Evolutionary conservation across 1,140 invertebrate genomes (phyloP).

Genomic region (Leptopilina boulardi): DNA sequence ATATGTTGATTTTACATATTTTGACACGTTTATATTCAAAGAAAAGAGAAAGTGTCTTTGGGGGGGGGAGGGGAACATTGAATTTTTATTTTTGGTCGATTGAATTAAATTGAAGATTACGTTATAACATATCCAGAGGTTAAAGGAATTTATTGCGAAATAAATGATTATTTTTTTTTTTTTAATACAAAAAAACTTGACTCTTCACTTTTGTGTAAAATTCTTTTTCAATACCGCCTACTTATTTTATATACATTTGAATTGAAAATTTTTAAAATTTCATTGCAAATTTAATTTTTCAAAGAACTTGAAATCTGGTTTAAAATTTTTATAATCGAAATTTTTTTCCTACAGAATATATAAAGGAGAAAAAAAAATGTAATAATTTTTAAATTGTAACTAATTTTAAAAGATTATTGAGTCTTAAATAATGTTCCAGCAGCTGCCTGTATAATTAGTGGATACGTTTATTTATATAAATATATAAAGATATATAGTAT

Average conservation of each 20-base stretch:
- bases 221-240: not conserved
- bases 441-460: conserved; percentile 2
- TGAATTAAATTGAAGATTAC: conserved; percentile 21
- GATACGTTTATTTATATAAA: not conserved
- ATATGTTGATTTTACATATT: conserved; percentile 6
- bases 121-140: not conserved
- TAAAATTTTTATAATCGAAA: too few species aligned
- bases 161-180: not conserved
- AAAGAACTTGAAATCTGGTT: too few species aligned
- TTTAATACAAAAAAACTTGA: not conserved
- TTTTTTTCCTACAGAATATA: not conserved
- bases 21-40: not conserved
- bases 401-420: not conserved
- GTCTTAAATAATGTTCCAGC: not conserved
- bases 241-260: too few species aligned
- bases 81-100: conserved; percentile 13
- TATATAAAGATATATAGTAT: not conserved
- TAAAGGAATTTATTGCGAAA: not conserved
- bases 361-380: not conserved
- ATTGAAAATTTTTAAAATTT: too few species aligned
- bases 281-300: too few species aligned
- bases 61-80: not conserved
- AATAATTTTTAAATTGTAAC: not conserved
- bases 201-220: not conserved
- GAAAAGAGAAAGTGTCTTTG: conserved; percentile 27